Conservation (phyloP, 2,888 invertebrate genomes). For the Meta bourneti region DNA sequence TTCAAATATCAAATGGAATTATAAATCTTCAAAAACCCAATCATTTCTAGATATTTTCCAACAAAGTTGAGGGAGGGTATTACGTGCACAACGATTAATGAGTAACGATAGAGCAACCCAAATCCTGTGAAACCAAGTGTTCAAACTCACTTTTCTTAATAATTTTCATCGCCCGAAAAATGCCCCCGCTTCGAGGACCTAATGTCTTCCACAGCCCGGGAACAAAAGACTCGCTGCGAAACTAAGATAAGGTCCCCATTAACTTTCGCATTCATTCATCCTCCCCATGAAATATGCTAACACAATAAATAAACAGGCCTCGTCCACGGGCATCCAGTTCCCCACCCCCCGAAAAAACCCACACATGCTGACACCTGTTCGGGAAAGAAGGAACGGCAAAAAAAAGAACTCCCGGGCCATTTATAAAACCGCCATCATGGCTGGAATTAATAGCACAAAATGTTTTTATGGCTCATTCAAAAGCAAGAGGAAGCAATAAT, state of each 20-base stretch:
- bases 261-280: neutral
- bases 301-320: slow-evolving; percentile 42
- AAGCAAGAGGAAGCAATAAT: neutral
- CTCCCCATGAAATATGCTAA: slow-evolving; percentile 43
- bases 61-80: no score
- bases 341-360: neutral
- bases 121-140: no score
- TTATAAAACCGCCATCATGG: slow-evolving; percentile 33
- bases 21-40: no score
- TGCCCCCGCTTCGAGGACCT: neutral
- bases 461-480: slow-evolving; percentile 29
- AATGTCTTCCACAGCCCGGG: slow-evolving; percentile 12
- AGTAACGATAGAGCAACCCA: no score
- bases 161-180: no score
- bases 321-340: neutral
- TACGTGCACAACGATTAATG: no score
- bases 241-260: slow-evolving; percentile 30
- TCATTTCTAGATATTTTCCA: no score
- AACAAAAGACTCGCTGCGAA: slow-evolving; percentile 31
- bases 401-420: slow-evolving; percentile 1
- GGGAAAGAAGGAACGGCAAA: neutral
- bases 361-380: slow-evolving; percentile 25
- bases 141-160: no score
- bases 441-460: slow-evolving; percentile 52
- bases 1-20: no score